Evolutionary conservation across 1,140 invertebrate genomes (phyloP), one percentile per base, ranked within the genome.

Genomic region (Hyles vespertilio): DNA sequence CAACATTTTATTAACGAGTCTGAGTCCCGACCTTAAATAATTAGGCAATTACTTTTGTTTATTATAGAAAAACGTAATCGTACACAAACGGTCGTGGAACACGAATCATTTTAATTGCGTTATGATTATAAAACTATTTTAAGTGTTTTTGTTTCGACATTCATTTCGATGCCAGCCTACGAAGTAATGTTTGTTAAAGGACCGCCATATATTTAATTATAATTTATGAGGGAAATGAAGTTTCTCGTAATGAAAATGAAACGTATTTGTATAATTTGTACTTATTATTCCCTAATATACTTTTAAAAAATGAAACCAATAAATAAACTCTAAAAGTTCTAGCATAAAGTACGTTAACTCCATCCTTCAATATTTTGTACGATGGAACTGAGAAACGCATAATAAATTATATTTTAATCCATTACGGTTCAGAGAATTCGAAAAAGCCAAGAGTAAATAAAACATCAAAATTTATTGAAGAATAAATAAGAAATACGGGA

Each of bases 21-120:
- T 53, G 11, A 49, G 61, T n/a, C 49, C 53, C 51, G 62, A 61
- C 68, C 65, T 62, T 67, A 72, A 70, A 67, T 67, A 80, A 81
- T 80, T 79, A 72, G 67, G 67, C 69, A 80, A 80, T 84, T 81
- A 81, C 69, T 71, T 78, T 78, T 72, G 61, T 81, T 79, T 80
- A 78, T 75, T 73, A 61, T 65, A 72, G 65, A 67, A 74, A 66
- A 61, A 59, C 57, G 56, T 60, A 59, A 59, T 67, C 51, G 50
- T 44, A 58, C 50, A 51, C 33, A 56, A 58, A 56, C 51, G 47
- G 46, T 61, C 57, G 49, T 51, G 46, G 22, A 61, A 61, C 57
- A 58, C 45, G 65, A 59, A 60, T 58, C 58, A 54, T 53, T 48
- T 61, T 56, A 61, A 67, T 61, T 48, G n/a, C 6, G n/a, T 11